Evolutionary conservation across 2,797 vertebrate species (phyloP), one percentile per base, ranked within the genome.

Genomic region (Gobio occitaniae): DNA sequence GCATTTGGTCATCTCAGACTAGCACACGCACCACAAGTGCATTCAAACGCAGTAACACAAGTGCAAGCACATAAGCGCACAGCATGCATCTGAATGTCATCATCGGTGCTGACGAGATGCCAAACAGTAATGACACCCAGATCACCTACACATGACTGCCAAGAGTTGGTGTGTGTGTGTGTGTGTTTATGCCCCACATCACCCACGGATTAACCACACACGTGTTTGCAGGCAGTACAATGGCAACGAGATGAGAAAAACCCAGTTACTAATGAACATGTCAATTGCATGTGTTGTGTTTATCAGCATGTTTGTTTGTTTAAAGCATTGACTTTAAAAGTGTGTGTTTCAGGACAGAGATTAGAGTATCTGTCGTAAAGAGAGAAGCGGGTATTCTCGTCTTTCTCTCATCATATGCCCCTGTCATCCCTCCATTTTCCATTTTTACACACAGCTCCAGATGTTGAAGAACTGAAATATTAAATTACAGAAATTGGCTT

Each of bases 101-200:
- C 95, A 95, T 95, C 94, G 92, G 92, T 91, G 92, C 93, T 95
- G 93, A 94, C 89, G 88, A 90, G 89, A 91, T 93, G 95, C 95
- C 95, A 95, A 94, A 92, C 93, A 89, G 92, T 96, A 96, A 96
- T 95, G 95, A 95, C 95, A 95, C 95, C 95, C 95, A 96, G 95
- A 96, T 95, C 95, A 95, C 94, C 95, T 95, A 91, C 89, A 90
- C 87, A 91, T 93, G 92, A 93, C 93, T 93, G 95, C 95, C 95
- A 95, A 95, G 93, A 93, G 94, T 87, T 84, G 87, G 75, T 86
- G 61, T 72, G 38, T 81, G 70, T 68, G 74, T 36, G 59, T 21
- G 72, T 76, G 85, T 77, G 56, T 21, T 80, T 78, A n/a, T 52
- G 74, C 74, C 78, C 78, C 65, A 80, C 78, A 82, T 83, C 78